A percentile compares a stretch with the other conserved stretches of the same genome.
Conservation (phyloP, 2,797 vertebrate genomes). For the Merluccius polli region DNA sequence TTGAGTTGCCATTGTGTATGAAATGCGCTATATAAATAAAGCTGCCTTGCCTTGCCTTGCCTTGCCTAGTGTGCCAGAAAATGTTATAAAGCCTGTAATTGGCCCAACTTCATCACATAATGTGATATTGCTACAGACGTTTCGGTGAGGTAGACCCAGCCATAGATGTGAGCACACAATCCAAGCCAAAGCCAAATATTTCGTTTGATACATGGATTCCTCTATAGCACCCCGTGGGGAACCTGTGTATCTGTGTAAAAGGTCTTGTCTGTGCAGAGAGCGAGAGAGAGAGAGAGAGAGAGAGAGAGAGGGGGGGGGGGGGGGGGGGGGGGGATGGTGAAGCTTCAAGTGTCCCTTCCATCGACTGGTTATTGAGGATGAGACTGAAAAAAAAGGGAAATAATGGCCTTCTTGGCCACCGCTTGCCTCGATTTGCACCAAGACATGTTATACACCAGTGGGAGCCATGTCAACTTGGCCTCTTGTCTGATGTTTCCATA, state of each 20-base stretch:
- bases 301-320: neutral
- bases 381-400: constrained; percentile 10
- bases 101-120: neutral
- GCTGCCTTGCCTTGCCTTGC: no score
- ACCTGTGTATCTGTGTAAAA: constrained; percentile 1
- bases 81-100: constrained; percentile 1
- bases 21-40: no score
- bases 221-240: neutral
- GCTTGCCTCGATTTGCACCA: no score
- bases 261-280: neutral
- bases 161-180: neutral
- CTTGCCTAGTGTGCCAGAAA: neutral
- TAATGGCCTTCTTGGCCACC: no score
- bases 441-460: constrained; percentile 54
- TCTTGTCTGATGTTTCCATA: no score
- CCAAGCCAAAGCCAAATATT: neutral
- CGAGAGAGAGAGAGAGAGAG: neutral
- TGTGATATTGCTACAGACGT: neutral
- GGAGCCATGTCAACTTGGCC: constrained; percentile 46
- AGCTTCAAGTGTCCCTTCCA: constrained; percentile 7
- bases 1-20: no score
- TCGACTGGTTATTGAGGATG: constrained; percentile 22
- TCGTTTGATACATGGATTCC: neutral
- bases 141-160: neutral
- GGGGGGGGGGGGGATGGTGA: no score